phyloP scores from a whole-genome alignment of 2,113 vertebrate species.

The Lontra canadensis region DNA sequence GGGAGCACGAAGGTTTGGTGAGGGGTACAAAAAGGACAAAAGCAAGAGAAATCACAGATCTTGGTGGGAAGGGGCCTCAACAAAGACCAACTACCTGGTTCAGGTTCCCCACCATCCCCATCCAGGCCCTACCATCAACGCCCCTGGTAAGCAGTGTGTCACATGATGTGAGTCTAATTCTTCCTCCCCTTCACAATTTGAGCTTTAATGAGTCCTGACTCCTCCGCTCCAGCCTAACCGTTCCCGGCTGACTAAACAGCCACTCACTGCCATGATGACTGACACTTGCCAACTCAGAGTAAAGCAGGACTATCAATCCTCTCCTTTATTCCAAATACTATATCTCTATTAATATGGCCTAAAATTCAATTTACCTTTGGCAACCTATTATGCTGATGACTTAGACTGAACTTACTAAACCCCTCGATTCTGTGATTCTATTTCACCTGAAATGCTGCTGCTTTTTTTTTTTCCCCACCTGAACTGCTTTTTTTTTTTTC shows the following conservation, averaged over 20 bases:
- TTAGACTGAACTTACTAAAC: neutral
- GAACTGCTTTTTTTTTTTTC: neutral
- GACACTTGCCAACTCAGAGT: neutral
- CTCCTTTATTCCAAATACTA: neutral
- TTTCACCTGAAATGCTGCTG: neutral
- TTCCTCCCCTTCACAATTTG: neutral
- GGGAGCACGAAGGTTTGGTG: neutral
- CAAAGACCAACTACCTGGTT: neutral
- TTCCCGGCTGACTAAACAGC: neutral
- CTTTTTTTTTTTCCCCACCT: neutral
- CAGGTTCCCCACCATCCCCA: neutral
- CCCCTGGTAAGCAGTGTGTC: neutral
- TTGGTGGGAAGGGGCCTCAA: neutral
- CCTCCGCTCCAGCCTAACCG: neutral
- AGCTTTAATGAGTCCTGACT: neutral
- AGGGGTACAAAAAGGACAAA: neutral
- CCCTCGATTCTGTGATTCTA: neutral
- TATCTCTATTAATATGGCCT: neutral
- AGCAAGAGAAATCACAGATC: neutral
- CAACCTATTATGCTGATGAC: neutral
- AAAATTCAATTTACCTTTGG: neutral
- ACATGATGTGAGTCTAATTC: neutral
- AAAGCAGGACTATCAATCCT: neutral
- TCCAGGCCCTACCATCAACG: neutral
- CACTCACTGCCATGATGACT: neutral